phyloP scores from a whole-genome alignment of 2,797 vertebrate genomes.

The Limosa lapponica region DNA sequence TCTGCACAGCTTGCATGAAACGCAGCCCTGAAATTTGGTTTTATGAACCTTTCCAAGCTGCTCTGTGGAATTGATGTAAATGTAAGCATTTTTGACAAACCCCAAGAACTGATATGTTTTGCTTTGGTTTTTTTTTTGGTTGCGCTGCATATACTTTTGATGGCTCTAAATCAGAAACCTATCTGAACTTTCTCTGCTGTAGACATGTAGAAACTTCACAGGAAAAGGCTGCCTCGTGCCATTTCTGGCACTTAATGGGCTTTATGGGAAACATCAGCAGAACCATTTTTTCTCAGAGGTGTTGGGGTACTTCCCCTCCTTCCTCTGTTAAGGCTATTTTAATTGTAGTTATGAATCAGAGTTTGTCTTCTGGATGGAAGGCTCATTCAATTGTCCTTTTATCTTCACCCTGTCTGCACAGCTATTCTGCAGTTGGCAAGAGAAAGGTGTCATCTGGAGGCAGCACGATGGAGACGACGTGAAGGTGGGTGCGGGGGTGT shows the following conservation, averaged over 20 bases:
- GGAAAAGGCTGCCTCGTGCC: background rate
- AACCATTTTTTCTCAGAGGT: background rate
- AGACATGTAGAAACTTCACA: background rate
- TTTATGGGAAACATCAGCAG: background rate
- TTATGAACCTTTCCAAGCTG: background rate
- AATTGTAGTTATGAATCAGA: background rate
- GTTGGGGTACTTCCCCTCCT: background rate
- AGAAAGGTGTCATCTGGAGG: background rate
- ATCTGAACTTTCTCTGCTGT: background rate
- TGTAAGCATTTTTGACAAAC: background rate
- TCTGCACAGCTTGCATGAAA: background rate
- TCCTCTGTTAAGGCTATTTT: background rate
- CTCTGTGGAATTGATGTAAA: background rate
- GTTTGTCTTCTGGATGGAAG: background rate
- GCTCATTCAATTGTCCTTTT: background rate
- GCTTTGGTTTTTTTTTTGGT: background rate
- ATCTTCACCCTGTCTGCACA: background rate
- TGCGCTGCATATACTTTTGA: background rate
- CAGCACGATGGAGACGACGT: background rate
- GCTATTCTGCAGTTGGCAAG: background rate
- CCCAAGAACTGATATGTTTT: background rate
- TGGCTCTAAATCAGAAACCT: background rate
- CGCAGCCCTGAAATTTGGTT: background rate
- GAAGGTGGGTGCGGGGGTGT: background rate
- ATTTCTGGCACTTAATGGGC: background rate